Base-by-base conservation (phyloP, 2,113 vertebrate species). In the Ibidorhyncha struthersii region DNA sequence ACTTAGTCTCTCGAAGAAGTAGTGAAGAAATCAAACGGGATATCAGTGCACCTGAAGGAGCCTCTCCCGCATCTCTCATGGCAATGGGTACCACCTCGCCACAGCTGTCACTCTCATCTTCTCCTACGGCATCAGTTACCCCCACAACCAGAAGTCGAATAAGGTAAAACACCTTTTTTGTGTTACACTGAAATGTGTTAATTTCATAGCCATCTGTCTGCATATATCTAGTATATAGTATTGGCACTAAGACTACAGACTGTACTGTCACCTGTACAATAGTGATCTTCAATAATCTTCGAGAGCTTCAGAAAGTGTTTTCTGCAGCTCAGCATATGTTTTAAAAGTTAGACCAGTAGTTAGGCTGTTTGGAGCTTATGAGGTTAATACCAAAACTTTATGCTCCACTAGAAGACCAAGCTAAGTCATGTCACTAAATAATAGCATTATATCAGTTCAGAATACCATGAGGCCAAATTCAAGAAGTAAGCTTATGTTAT, bases 11-110 rank as follows among this genome's bases (percentile, higher is more conserved):
- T 85, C 99, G 99, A 47, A 98, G 99, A 83, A 99, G 99, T 82
- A 99, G 99, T 71, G 99, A 99, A 96, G 99, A 99, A 95, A 98
- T 99, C 79, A 99, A 99, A 77, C 98, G 99, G 72, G 99, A 99
- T 84, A 98, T 99, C 69, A 98, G 98, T 0, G 98, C 98, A 9
- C 82, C 99, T 2, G 99, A 99, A 34, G 99, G 98, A 19, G 92
- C 98, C 1, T 98, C 99, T 29, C 97, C 99, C 4, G 97, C 99
- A 56, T 99, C 99, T 20, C 98, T 99, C 8, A 99, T 99, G 98
- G 98, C 98, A 5, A 99, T 99, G 98, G 99, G 98, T 14, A 98
- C 99, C 78, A 98, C 98, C 4, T 99, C 99, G 4, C 99, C 99
- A 19, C 99, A 99, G 50, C 98, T 99, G 6, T 99, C 99, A 8